These are phyloP conservation scores for Acinonyx jubatus DNA, from an alignment of 2,113 vertebrate species.

Conservation along the genomic window DNA sequence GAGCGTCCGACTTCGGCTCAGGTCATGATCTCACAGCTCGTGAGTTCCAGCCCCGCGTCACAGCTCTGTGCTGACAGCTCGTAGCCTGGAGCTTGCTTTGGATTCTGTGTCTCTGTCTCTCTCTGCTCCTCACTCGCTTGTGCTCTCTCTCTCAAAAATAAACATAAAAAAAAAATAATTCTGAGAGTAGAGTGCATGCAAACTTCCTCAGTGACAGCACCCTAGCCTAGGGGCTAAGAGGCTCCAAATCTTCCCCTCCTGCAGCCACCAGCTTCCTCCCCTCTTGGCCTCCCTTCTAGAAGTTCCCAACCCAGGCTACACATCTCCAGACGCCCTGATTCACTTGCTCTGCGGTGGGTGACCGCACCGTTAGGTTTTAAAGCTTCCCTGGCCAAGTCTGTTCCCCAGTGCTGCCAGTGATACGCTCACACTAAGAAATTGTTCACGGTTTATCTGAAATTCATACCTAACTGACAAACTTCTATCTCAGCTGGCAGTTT, in stretches of 20 bases:
- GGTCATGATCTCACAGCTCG: no score
- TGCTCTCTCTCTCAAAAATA: no score
- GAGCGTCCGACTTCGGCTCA: no score
- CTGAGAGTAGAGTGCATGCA: background rate
- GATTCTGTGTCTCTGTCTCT: no score
- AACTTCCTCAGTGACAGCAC: background rate
- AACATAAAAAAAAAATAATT: no score
- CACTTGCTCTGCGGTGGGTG: background rate
- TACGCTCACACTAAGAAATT: background rate
- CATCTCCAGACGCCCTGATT: rapidly evolving
- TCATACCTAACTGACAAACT: background rate
- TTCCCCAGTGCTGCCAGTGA: background rate
- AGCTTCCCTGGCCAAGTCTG: background rate
- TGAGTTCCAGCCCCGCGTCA: no score
- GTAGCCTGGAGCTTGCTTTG: no score
- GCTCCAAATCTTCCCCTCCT: background rate
- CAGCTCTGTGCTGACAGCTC: no score
- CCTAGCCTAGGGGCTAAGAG: background rate
- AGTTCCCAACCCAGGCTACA: background rate
- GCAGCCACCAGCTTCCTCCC: background rate
- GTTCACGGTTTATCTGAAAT: background rate
- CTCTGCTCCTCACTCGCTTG: no score
- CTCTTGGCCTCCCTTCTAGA: background rate
- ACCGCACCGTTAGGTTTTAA: background rate
- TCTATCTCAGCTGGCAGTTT: background rate